A percentile compares a stretch with the other conserved stretches of the same genome.
Conservation (phyloP, 1,140 invertebrate genomes). For the Polyergus mexicanus region DNA sequence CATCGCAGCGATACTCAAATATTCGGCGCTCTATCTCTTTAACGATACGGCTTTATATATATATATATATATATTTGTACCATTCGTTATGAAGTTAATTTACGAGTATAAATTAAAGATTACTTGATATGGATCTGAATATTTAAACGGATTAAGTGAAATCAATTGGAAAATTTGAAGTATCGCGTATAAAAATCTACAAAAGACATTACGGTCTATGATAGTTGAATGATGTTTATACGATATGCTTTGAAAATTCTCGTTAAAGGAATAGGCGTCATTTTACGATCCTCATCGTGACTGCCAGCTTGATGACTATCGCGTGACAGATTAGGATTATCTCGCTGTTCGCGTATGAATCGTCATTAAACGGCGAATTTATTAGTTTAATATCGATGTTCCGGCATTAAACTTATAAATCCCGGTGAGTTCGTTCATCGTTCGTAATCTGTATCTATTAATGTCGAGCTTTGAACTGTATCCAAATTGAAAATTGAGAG, state of each 20-base stretch:
- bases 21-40: neutral
- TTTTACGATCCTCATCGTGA: constrained; percentile 39
- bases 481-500: constrained; percentile 63
- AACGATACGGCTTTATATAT: neutral
- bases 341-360: constrained; percentile 36
- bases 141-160: neutral
- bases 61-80: no score
- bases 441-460: constrained; percentile 76
- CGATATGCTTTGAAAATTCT: neutral
- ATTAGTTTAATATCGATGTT: constrained; percentile 67
- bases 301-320: constrained; percentile 49
- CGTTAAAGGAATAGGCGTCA: neutral
- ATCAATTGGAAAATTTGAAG: neutral
- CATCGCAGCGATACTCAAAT: constrained; percentile 25
- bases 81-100: neutral
- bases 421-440: constrained; percentile 49
- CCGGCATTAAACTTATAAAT: constrained; percentile 77
- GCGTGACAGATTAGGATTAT: constrained; percentile 30
- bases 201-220: neutral
- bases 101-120: neutral
- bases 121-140: neutral
- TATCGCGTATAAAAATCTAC: neutral
- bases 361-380: constrained; percentile 73
- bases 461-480: constrained; percentile 59
- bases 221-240: neutral